Conservation (phyloP, 2,113 vertebrate species). For the Naja naja region DNA sequence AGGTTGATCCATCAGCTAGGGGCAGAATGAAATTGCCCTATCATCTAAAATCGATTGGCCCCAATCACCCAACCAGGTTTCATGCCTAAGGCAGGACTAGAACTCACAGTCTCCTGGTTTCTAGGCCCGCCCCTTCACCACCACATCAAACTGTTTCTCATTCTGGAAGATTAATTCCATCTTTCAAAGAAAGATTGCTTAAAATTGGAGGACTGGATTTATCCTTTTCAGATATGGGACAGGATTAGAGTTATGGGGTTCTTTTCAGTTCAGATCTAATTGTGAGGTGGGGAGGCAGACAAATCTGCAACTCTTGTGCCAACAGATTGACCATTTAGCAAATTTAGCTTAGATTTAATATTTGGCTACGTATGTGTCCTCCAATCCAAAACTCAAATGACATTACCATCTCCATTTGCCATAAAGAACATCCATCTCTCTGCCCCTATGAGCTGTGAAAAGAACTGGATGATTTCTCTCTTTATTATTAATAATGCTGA, state of each 20-base stretch:
- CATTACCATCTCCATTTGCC: not conserved
- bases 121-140: no score
- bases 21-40: not conserved
- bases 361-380: not conserved
- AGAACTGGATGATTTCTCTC: slow-evolving; percentile 29
- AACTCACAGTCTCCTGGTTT: not conserved
- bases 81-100: not conserved
- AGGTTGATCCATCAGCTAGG: not conserved
- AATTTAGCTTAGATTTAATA: not conserved
- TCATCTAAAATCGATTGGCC: not conserved
- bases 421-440: not conserved
- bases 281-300: not conserved
- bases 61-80: not conserved
- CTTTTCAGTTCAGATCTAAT: not conserved
- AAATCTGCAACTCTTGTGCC: not conserved
- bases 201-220: not conserved
- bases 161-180: not conserved
- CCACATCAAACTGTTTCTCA: not conserved
- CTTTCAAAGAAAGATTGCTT: not conserved
- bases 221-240: not conserved
- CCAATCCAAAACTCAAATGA: not conserved
- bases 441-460: not conserved
- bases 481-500: slow-evolving; percentile 38
- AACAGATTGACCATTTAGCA: not conserved
- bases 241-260: not conserved